Base-by-base conservation (phyloP, 2,113 vertebrate species). In the Ptyas mucosa region DNA sequence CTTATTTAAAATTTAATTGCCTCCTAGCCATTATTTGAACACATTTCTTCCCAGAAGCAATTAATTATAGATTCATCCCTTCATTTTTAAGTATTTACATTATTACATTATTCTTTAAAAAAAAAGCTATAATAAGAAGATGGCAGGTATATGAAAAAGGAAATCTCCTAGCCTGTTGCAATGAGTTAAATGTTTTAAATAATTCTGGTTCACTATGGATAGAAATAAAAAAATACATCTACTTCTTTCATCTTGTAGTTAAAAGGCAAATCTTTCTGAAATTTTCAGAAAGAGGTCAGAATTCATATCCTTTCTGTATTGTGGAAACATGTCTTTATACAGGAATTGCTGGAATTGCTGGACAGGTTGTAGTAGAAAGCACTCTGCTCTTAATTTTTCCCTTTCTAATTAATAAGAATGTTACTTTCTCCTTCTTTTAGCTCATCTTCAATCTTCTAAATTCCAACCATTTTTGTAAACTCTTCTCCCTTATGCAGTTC, bases 1-100 rank as follows among this genome's bases (percentile, higher is more conserved):
- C 58, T 89, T 12, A 58, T 75, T 91, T 57, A 85, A 81, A 96
- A 95, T 95, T 92, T 39, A 95, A 89, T 54, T 93, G 46, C 53
- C 90, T 94, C 89, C 23, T 39, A 87, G 58, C 10, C 11, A 52
- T 95, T 93, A 26, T 93, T 64, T 54, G 91, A 85, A 95, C 4
- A 51, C 9, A 91, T 49, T 23, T 87, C 4, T 81, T 39, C 69
- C 95, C 21, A 90, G 34, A 92, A 57, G 11, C 86, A 86, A 75
- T 86, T 86, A 21, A 87, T 0, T 3, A 1, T 91, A 88, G 93
- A 94, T 6, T 20, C 57, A 87, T 75, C 0, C 0, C 6, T 43
- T 51, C 86, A 0, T 90, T 95, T 90, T 55, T 91, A 94, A 92
- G 26, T 10, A 93, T 85, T 29, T 92, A 87, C 21, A 85, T 3